These are phyloP conservation scores for Coranthus polyacanthus DNA, from an alignment of 2,797 vertebrate species.

Conservation along the genomic window DNA sequence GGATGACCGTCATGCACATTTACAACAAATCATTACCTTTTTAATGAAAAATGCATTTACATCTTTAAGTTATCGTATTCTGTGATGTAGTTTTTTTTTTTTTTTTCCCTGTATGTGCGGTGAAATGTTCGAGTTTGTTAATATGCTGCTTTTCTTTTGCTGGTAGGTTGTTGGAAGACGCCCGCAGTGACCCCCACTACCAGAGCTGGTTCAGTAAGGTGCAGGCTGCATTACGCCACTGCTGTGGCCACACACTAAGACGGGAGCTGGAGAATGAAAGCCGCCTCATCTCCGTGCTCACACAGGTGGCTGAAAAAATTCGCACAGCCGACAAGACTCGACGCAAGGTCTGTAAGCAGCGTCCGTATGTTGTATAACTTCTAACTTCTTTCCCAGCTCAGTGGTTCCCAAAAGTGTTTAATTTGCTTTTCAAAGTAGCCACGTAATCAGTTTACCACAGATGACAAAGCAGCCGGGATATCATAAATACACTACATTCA, in stretches of 20 bases:
- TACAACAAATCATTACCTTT: no score
- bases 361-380: no score
- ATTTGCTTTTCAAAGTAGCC: no score
- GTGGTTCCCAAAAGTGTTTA: background rate
- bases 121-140: no score
- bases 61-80: no score
- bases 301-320: conserved; percentile 88
- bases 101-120: background rate
- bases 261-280: conserved; percentile 90
- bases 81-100: background rate
- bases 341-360: conserved; percentile 86
- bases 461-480: no score
- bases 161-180: conserved; percentile 91
- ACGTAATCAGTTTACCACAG: no score
- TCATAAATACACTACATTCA: background rate
- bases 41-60: no score
- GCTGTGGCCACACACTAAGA: conserved; percentile 88
- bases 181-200: conserved; percentile 87
- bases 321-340: conserved; percentile 83
- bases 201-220: conserved; percentile 91
- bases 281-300: conserved; percentile 86
- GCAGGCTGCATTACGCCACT: conserved; percentile 89
- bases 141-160: background rate
- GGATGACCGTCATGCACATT: no score
- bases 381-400: background rate